These are phyloP conservation scores for Prorops nasuta DNA, from an alignment of 1,140 invertebrate genomes.

Conservation along the genomic window DNA sequence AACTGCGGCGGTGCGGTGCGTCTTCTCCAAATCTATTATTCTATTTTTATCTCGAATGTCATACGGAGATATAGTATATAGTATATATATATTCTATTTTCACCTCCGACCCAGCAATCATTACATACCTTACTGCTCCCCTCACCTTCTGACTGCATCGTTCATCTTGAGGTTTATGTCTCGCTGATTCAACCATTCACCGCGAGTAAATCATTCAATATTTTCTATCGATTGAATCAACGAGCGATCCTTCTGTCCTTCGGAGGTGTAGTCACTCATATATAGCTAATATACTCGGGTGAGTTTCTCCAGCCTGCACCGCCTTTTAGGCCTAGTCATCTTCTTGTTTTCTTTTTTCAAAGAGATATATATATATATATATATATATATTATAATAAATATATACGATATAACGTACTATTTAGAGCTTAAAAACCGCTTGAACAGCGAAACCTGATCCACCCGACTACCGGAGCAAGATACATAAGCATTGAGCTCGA, in stretches of 20 bases:
- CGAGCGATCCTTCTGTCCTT: no score
- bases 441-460: no score
- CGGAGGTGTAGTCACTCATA: no score
- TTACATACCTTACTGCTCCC: not conserved
- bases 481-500: no score
- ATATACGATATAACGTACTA: no score
- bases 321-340: constrained; percentile 55
- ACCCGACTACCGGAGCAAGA: no score
- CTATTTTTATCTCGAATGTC: constrained; percentile 10
- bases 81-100: not conserved
- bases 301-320: constrained; percentile 35
- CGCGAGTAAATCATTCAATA: not conserved
- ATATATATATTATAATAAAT: constrained; percentile 23
- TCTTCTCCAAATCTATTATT: constrained; percentile 23
- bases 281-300: no score
- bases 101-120: not conserved
- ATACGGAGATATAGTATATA: not conserved
- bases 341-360: constrained; percentile 47
- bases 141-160: not conserved
- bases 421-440: no score
- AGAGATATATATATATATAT: constrained; percentile 32
- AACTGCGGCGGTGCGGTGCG: constrained; percentile 49
- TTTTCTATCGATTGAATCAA: not conserved
- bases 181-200: not conserved
- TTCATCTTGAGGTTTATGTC: not conserved